These are phyloP conservation scores for Sitophilus oryzae DNA, from an alignment of 1,140 invertebrate species.

Conservation along the genomic window DNA sequence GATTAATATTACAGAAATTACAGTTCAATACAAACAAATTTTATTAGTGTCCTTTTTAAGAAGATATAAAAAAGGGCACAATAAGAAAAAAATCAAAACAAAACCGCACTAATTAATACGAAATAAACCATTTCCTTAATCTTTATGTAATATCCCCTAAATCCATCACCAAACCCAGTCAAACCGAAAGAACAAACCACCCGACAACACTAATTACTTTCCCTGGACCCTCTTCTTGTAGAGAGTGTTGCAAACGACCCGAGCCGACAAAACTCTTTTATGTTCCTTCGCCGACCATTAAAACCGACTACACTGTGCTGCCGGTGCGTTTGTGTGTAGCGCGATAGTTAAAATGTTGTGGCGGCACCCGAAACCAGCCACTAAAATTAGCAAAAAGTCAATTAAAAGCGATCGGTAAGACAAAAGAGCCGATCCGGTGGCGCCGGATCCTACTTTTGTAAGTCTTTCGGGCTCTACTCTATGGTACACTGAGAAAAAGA, in stretches of 20 bases:
- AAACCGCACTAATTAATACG: too few relatives aligned
- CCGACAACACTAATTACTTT: slow-evolving; percentile 9
- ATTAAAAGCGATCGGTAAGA: slow-evolving; percentile 15
- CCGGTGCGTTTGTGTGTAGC: too few relatives aligned
- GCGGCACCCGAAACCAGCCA: slow-evolving; percentile 8
- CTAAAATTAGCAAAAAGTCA: slow-evolving; percentile 19
- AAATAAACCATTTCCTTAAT: too few relatives aligned
- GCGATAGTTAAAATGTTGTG: too few relatives aligned
- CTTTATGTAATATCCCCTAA: too few relatives aligned
- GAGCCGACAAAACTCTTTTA: slow-evolving; percentile 6
- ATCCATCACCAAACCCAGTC: background rate
- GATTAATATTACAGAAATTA: too few relatives aligned
- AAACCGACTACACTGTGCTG: slow-evolving; percentile 12
- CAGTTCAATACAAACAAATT: too few relatives aligned
- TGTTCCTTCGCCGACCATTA: slow-evolving; percentile 13
- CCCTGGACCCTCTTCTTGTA: slow-evolving; percentile 3
- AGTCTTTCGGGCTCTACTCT: too few relatives aligned
- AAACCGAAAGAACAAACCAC: background rate
- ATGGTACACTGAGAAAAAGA: too few relatives aligned
- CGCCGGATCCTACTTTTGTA: slow-evolving; percentile 10
- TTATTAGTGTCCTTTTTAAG: too few relatives aligned
- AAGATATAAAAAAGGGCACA: too few relatives aligned
- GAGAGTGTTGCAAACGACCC: slow-evolving; percentile 12
- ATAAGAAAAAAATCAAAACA: too few relatives aligned
- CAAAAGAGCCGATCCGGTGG: slow-evolving; percentile 15